Evolutionary conservation across 2,113 vertebrate species (phyloP).

Genomic region (Phylloscopus whistleri): DNA sequence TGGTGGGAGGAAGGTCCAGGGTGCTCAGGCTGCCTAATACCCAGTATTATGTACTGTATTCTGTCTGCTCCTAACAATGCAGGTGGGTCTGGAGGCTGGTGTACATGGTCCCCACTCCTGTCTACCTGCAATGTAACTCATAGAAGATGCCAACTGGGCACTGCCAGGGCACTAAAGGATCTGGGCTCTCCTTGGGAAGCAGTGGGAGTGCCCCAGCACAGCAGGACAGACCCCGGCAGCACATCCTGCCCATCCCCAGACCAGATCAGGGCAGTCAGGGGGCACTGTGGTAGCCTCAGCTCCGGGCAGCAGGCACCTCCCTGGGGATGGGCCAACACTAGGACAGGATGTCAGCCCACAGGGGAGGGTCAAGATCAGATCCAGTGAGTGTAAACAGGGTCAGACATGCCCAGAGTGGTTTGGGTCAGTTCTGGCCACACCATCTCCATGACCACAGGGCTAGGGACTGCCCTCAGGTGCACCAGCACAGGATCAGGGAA

Average conservation of each 20-base stretch:
- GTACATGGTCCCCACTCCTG: neutral
- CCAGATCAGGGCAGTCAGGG: neutral
- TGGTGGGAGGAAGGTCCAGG: neutral
- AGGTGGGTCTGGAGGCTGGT: neutral
- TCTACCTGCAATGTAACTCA: neutral
- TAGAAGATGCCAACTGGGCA: neutral
- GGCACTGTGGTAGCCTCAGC: neutral
- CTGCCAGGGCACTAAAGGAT: neutral
- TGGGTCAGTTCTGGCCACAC: neutral
- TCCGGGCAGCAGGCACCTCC: rapidly evolving
- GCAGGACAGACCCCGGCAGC: neutral
- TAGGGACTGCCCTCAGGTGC: neutral
- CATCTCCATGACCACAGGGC: neutral
- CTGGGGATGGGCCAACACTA: neutral
- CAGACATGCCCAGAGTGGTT: neutral
- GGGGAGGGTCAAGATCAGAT: neutral
- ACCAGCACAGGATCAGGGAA: neutral
- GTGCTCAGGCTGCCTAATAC: neutral
- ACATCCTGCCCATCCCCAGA: rapidly evolving
- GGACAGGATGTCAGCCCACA: neutral
- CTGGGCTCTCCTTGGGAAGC: neutral
- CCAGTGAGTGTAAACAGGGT: neutral
- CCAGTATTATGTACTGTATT: neutral
- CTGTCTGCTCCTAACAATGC: neutral
- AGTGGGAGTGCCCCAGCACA: rapidly evolving